Conservation (phyloP, 2,888 invertebrate genomes). For the Digitonthophagus gazella region DNA sequence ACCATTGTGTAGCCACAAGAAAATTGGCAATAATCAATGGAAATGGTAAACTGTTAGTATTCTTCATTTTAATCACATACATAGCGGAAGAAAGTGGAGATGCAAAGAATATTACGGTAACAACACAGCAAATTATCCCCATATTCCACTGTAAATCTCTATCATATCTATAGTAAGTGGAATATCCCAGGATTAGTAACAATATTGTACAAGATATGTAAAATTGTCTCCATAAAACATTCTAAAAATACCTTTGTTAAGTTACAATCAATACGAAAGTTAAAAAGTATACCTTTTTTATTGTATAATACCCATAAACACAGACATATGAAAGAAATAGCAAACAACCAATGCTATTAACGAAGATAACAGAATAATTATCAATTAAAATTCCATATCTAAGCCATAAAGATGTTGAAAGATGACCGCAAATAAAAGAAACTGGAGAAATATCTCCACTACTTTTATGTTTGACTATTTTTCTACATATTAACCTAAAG, state of each 20-base stretch:
- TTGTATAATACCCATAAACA: conserved; percentile 70
- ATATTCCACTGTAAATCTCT: conserved; percentile 58
- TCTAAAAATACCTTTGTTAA: conserved; percentile 5
- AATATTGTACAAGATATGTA: conserved; percentile 26
- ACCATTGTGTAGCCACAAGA: conserved; percentile 80
- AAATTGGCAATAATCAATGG: conserved; percentile 82
- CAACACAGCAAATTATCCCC: conserved; percentile 68
- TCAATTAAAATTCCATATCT: conserved; percentile 72
- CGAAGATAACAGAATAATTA: conserved; percentile 69
- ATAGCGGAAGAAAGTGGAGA: conserved; percentile 77
- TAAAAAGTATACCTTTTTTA: conserved; percentile 59
- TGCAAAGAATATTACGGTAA: conserved; percentile 78
- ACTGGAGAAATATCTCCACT: conserved; percentile 74
- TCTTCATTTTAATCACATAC: conserved; percentile 77
- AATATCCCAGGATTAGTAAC: conserved; percentile 56
- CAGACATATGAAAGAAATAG: conserved; percentile 69
- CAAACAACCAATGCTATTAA: conserved; percentile 71
- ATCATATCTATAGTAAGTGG: conserved; percentile 39
- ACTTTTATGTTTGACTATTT: conserved; percentile 69
- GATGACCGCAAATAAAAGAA: conserved; percentile 74
- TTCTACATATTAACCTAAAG: conserved; percentile 72
- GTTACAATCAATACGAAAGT: neutral
- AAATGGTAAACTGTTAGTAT: conserved; percentile 83
- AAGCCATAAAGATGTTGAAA: conserved; percentile 78
- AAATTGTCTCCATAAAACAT: neutral